Conservation (phyloP, 1,140 invertebrate species). For the Panonychus citri region DNA sequence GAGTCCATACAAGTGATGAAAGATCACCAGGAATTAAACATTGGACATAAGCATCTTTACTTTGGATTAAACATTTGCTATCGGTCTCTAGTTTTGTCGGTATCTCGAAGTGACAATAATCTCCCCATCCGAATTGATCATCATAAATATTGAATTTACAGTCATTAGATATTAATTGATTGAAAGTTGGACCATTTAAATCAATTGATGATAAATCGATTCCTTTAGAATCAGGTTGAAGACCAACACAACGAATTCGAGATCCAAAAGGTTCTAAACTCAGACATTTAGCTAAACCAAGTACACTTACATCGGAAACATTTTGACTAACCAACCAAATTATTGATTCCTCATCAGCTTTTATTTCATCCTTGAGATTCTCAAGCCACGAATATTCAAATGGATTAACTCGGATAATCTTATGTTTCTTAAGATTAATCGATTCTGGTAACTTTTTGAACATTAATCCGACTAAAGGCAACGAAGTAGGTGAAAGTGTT, state of each 20-base stretch:
- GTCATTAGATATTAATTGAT: constrained; percentile 21
- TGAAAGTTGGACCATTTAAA: neutral
- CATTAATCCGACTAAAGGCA: neutral
- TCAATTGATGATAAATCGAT: neutral
- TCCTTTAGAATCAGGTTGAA: neutral
- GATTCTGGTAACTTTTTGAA: neutral
- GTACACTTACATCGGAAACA: constrained; percentile 32
- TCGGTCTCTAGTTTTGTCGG: neutral
- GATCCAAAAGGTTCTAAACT: constrained; percentile 49
- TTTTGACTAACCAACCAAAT: neutral
- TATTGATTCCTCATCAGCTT: neutral
- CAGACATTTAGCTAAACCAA: constrained; percentile 71
- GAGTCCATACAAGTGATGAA: constrained; percentile 21
- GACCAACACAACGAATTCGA: constrained; percentile 32
- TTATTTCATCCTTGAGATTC: neutral
- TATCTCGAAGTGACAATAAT: neutral
- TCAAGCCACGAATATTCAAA: neutral
- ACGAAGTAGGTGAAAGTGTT: neutral
- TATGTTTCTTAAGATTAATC: neutral
- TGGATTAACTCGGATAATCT: neutral
- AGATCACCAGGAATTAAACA: constrained; percentile 7
- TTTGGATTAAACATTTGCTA: neutral
- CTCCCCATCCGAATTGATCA: neutral
- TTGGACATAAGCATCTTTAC: constrained; percentile 5
- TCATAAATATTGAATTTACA: neutral